phyloP scores from a whole-genome alignment of 2,113 vertebrate species.

The Pollimyrus isidori region DNA sequence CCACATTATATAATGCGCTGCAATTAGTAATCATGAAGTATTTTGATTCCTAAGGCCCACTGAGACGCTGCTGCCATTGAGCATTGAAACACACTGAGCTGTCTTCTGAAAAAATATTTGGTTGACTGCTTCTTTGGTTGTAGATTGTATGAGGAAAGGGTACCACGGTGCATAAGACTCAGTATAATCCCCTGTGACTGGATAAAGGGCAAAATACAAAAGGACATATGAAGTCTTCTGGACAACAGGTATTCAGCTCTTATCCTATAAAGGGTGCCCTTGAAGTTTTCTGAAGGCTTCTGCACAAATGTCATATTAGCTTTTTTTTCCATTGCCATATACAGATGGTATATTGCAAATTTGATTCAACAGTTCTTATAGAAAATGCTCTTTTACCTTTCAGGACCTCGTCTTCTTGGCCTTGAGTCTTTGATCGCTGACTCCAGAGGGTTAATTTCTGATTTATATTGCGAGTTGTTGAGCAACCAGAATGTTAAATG shows the following conservation, averaged over 20 bases:
- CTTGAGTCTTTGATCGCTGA: not conserved
- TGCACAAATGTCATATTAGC: not conserved
- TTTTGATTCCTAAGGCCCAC: not conserved
- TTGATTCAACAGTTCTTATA: not conserved
- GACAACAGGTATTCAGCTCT: not conserved
- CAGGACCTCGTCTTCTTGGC: not conserved
- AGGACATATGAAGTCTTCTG: constrained; percentile 15
- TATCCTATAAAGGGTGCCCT: not conserved
- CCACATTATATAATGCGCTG: not conserved
- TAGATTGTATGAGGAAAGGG: constrained; percentile 50
- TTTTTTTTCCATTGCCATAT: not conserved
- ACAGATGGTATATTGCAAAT: not conserved
- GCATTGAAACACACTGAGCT: constrained; percentile 32
- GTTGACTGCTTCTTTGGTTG: not conserved
- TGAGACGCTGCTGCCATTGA: not conserved
- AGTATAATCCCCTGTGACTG: constrained; percentile 49
- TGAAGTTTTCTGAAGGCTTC: not conserved
- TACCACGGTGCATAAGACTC: constrained; percentile 49
- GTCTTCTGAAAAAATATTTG: constrained; percentile 48
- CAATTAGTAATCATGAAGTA: not conserved
- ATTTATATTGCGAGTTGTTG: not conserved
- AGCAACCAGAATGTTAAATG: not conserved
- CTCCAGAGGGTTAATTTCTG: not conserved
- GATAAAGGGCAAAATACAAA: constrained; percentile 38
- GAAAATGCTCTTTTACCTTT: not conserved